Conservation (phyloP, 2,888 invertebrate genomes). For the Pyrrhosoma nymphula region DNA sequence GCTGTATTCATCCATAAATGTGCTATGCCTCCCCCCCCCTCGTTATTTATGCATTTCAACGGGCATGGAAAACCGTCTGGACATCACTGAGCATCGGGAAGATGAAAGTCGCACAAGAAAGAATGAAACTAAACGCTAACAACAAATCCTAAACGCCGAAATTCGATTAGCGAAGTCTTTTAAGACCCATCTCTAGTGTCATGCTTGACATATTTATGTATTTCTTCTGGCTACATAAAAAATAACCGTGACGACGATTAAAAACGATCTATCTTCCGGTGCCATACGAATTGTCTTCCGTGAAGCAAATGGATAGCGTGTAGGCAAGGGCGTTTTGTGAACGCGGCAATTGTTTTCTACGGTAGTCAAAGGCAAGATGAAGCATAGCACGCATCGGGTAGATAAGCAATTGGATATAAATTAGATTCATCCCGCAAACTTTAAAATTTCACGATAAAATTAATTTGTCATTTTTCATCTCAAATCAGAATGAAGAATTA, state of each 20-base stretch:
- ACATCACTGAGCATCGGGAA: background rate
- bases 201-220: background rate
- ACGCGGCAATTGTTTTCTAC: too few species aligned
- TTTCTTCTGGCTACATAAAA: background rate
- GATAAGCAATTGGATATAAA: too few species aligned
- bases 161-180: background rate
- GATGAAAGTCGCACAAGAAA: background rate
- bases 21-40: background rate
- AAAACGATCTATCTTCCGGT: background rate
- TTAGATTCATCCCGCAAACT: too few species aligned
- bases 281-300: background rate
- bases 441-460: too few species aligned
- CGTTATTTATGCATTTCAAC: background rate
- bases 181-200: background rate
- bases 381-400: too few species aligned
- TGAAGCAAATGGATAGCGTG: background rate
- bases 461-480: too few species aligned
- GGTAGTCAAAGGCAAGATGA: too few species aligned
- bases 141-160: background rate
- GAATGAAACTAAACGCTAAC: background rate
- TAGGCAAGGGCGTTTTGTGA: too few species aligned
- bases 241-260: background rate
- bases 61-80: background rate
- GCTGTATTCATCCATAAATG: too few species aligned
- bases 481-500: too few species aligned